Conservation (phyloP, 2,888 invertebrate genomes). For the Harpalus rubripes region DNA sequence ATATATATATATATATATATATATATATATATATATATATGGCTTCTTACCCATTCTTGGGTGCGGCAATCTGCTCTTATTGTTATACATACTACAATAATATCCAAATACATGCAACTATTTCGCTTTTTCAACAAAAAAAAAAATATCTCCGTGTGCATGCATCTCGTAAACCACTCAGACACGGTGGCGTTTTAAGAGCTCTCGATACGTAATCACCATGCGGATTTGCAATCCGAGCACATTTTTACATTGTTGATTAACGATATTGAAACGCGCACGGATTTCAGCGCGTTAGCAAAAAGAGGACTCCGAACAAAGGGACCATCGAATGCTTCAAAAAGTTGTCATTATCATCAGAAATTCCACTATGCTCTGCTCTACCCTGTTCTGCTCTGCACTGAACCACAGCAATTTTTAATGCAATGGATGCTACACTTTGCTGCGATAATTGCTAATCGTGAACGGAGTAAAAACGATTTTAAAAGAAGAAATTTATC, state of each 20-base stretch:
- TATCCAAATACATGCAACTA: no score
- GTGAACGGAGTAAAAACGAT: background rate
- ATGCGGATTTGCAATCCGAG: constrained; percentile 26
- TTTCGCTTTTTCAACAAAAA: background rate
- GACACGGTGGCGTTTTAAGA: background rate
- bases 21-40: no score
- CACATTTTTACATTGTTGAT: constrained; percentile 61
- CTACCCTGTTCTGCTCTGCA: no score
- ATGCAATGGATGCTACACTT: constrained; percentile 1
- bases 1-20: no score
- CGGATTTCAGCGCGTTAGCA: constrained; percentile 11
- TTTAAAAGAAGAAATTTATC: background rate
- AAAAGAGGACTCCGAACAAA: constrained; percentile 9
- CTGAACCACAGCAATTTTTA: background rate
- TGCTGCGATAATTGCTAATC: background rate
- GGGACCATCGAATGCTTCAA: constrained; percentile 17
- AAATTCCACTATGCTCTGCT: background rate
- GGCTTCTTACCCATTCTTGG: no score
- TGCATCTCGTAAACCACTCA: background rate
- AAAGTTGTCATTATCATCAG: constrained; percentile 24
- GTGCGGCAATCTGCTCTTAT: no score
- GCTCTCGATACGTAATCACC: constrained; percentile 54
- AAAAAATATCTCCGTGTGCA: background rate
- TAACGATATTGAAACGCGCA: constrained; percentile 60
- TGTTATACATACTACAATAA: no score